Evolutionary conservation across 2,797 vertebrate species (phyloP).

Genomic region (Ptychobarbus kaznakovi): DNA sequence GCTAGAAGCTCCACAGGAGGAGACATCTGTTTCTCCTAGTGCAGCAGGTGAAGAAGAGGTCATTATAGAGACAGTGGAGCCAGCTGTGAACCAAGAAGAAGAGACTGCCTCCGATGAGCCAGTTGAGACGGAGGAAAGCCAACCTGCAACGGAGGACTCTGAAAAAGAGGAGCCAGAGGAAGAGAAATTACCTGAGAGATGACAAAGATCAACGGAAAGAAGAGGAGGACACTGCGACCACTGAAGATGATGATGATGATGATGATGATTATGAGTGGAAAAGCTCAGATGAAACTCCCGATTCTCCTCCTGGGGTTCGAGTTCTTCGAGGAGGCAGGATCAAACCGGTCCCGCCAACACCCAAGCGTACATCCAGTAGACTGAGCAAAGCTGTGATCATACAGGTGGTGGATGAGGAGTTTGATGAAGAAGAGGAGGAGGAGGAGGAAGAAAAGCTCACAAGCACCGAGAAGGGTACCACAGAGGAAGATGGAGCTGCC

Average conservation of each 20-base stretch:
- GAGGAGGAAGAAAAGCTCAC: constrained; percentile 39
- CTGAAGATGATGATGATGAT: constrained; percentile 34
- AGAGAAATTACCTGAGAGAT: constrained; percentile 33
- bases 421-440: constrained; percentile 27
- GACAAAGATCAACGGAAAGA: constrained; percentile 1
- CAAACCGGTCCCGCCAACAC: constrained; percentile 35
- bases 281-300: constrained; percentile 79
- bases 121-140: constrained; percentile 11
- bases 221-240: constrained; percentile 13
- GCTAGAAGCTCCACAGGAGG: neutral
- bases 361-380: constrained; percentile 58
- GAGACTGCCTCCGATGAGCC: constrained; percentile 2
- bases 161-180: constrained; percentile 68
- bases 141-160: neutral
- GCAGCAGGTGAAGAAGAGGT: constrained; percentile 25
- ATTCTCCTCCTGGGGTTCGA: constrained; percentile 67
- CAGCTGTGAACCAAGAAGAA: constrained; percentile 7
- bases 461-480: constrained; percentile 34
- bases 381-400: constrained; percentile 41
- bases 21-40: neutral
- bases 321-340: constrained; percentile 46
- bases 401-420: constrained; percentile 25
- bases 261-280: constrained; percentile 63
- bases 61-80: constrained; percentile 5
- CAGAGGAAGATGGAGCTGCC: constrained; percentile 44